Evolutionary conservation across 2,888 invertebrate species (phyloP).

Genomic region (Fabriciana adippe): DNA sequence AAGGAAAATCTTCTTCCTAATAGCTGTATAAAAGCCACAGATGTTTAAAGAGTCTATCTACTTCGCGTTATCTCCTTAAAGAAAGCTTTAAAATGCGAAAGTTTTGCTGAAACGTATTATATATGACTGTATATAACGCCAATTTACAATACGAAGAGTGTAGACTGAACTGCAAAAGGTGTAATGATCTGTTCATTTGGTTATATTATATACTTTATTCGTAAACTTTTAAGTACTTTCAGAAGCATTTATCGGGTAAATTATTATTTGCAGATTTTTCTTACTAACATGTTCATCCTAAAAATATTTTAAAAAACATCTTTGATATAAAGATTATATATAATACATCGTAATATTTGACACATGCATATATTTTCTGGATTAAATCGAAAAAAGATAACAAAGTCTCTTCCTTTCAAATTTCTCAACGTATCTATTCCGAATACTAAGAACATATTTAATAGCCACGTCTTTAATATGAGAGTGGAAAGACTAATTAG

Average conservation of each 20-base stretch:
- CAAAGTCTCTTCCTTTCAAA: not conserved
- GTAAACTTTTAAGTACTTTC: no score
- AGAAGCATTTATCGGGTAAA: no score
- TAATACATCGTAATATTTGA: no score
- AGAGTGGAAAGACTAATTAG: constrained; percentile 24
- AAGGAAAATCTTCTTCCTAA: constrained; percentile 16
- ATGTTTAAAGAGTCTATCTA: constrained; percentile 26
- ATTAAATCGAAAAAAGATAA: no score
- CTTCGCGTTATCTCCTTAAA: constrained; percentile 19
- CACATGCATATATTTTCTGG: no score
- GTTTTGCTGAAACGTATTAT: constrained; percentile 3
- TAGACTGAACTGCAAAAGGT: not conserved
- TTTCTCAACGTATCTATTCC: not conserved
- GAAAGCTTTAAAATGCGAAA: constrained; percentile 16
- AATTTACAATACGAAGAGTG: not conserved
- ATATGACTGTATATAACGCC: constrained; percentile 1
- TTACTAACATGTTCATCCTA: no score
- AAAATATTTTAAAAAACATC: no score
- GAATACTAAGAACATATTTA: not conserved
- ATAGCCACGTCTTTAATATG: constrained; percentile 8
- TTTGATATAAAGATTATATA: no score
- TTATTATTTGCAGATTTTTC: no score
- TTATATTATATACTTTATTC: no score
- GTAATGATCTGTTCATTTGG: not conserved
- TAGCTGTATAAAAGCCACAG: constrained; percentile 21